Evolutionary conservation across 2,888 invertebrate species (phyloP), one percentile per base, ranked within the genome.

Genomic region (Ryuthela nishihirai): DNA sequence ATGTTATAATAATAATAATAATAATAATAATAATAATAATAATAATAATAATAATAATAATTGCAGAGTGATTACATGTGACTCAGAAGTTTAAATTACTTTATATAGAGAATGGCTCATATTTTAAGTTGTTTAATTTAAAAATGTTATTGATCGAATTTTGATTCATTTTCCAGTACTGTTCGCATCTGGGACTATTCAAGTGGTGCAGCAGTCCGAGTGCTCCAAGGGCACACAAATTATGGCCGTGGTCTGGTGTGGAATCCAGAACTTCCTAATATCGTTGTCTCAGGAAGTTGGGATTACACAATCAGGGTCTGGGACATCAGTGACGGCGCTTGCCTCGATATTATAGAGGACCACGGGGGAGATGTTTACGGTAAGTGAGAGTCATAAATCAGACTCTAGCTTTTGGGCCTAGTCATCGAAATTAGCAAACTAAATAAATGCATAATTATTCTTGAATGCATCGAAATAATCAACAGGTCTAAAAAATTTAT

Each of bases 331-430:
- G 72, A 74, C 63, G 75, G 74, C 17, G 70, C 69, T 3, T 75
- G 74, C 64, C 61, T 76, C 9, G 73, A 73, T 53, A 69, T 69
- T 2, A 65, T 74, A 9, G 56, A 69, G 20, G 76, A 76, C 56
- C 76, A 76, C 66, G 75, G 76, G 10, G 76, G 74, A 39, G 76
- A 76, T 69, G 75, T 76, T 9, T 76, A 76, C 68, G 76, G 76
- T 76, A 64, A 59, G 67, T 48, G 2, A 36, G 4, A 4, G 12
- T 20, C n/a, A 29, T 64, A n/a, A n/a, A n/a, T n/a, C n/a, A n/a
- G 75, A 75, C 75, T 43, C 54, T 76, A 53, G 70, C 74, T 2
- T 70, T 72, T 58, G 75, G 75, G 63, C 72, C 74, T 23, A n/a
- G n/a, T n/a, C n/a, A n/a, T n/a, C n/a, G n/a, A n/a, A n/a, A n/a